Base-by-base conservation (phyloP, 2,797 vertebrate genomes). In the Labeo calbasu region DNA sequence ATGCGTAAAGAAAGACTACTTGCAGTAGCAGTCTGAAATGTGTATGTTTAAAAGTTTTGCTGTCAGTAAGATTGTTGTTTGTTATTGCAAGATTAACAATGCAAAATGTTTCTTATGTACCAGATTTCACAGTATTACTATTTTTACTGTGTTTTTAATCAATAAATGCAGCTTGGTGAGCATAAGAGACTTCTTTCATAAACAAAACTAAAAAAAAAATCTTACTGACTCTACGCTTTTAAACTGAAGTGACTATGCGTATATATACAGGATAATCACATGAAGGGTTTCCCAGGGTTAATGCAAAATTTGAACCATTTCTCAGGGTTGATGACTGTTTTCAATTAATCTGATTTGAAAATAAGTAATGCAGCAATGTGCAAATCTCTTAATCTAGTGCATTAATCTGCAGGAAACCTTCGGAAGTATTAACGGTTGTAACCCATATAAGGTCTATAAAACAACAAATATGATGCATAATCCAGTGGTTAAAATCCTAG, bases 301-400 rank as follows among this genome's bases (percentile, higher is more conserved):
- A 25, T 55, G 76, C 17, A 65, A 32, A 85, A 65, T 71, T 84
- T 66, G 5, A 55, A 57, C 75, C 3, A 17, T 55, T 73, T 79
- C 79, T 84, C 79, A 63, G 66, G 69, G 83, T 87, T 89, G 83
- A 17, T 51, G 21, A 40, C 53, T 63, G 86, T 43, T 84, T 82
- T 65, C 8, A 61, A 65, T 65, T 90, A 91, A 87, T 88, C 61
- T 92, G 92, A 92, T 90, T 86, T 76, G 17, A 40, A 81, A 89
- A 84, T 84, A 90, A 93, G 87, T 84, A 89, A 87, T 63, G 88
- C 86, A 92, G 84, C 82, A 91, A 92, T 93, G 90, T 85, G 32
- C 12, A 92, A 94, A 94, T 93, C 92, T 90, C 81, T 79, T 91
- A 94, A 93, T 90, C 92, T 86, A 84, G n/a, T 76, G 57, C 21